These are phyloP conservation scores for Centropus unirufus DNA, from an alignment of 2,113 vertebrate genomes.

Conservation along the genomic window DNA sequence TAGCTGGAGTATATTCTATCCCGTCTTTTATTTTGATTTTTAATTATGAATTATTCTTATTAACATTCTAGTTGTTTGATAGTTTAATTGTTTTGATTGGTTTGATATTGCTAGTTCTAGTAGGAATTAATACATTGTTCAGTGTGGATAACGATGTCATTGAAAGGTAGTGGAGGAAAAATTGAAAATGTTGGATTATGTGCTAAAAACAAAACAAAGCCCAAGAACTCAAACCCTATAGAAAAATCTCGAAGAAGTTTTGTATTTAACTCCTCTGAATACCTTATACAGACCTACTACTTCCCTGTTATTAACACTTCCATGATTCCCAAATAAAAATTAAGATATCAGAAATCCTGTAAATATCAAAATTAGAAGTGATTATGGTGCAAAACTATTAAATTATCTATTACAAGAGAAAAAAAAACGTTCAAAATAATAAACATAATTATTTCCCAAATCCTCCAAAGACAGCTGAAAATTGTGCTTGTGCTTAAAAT, in stretches of 20 bases:
- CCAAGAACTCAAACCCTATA: no score
- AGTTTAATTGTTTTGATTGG: background rate
- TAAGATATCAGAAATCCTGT: background rate
- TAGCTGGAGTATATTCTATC: background rate
- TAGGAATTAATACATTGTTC: background rate
- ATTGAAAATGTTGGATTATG: background rate
- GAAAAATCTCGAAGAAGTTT: background rate
- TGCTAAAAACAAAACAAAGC: background rate
- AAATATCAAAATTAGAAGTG: background rate
- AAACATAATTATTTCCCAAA: background rate
- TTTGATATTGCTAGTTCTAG: background rate
- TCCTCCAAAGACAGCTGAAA: background rate
- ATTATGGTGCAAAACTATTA: background rate
- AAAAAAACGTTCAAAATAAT: background rate
- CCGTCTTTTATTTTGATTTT: background rate
- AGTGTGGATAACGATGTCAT: background rate
- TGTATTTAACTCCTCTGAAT: background rate
- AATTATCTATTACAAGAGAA: background rate
- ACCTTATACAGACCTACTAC: background rate
- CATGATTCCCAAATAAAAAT: background rate
- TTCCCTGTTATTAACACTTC: background rate
- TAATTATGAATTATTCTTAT: background rate
- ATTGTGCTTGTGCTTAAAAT: background rate
- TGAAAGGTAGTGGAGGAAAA: background rate
- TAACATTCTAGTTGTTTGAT: background rate